Evolutionary conservation across 2,113 vertebrate species (phyloP), one percentile per base, ranked within the genome.

Genomic region (Leucoraja erinaceus): DNA sequence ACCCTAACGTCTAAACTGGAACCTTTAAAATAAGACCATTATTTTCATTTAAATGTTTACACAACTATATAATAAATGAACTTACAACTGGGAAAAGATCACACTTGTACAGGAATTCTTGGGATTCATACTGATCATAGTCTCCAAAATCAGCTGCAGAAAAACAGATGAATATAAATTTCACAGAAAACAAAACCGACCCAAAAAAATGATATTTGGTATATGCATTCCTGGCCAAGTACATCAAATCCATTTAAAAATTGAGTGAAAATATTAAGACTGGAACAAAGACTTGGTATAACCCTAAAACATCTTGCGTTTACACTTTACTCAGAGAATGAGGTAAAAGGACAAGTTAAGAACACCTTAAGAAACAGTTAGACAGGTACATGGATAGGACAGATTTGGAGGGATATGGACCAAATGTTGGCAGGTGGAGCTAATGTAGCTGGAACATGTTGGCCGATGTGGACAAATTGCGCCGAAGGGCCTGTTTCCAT

Each of bases 41-140:
- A 59, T 18, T 16, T 54, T 12, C 56, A 63, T 31, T 63, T 61
- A 14, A 86, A 86, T 14, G 25, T 63, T 86, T 63, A 0, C n/a
- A 22, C 47, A 63, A 63, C 0, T 16, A 86, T 63, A 63, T 68
- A 25, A 68, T 93, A 94, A 90, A 25, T 70, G 12, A 5, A 92
- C 98, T 98, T 97, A 99, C 99, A 95, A 99, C 98, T 93, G 99
- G 99, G 94, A 99, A 97, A 92, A 99, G 97, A 94, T 97, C 98
- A 95, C 98, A 99, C 95, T 98, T 98, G 96, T 99, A 97, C 31
- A 99, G 97, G 95, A 99, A 99, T 93, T 99, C 99, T 94, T 99
- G 98, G 93, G 98, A 99, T 94, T 99, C 98, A 97, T 98, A 99
- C 68, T 97, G 97, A 95, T 97, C 97, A 93, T 98, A 99, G 95